Percentiles rank a stretch among this genome's conserved stretches.
phyloP scores from a whole-genome alignment of 2,797 vertebrate species.

The Vipera ursinii region DNA sequence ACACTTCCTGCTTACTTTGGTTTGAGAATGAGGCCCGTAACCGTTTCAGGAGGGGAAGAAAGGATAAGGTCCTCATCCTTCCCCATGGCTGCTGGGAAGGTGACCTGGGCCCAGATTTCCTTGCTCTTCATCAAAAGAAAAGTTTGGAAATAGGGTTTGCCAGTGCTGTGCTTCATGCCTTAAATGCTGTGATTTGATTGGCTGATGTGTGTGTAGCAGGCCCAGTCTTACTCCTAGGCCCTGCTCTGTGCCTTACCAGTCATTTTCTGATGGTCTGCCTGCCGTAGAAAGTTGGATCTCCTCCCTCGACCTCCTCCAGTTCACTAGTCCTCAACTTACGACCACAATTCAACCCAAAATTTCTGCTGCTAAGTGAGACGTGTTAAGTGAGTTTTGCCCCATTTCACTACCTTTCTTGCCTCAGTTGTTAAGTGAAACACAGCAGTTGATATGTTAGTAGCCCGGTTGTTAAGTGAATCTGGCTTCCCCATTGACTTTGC shows the following conservation, averaged over 20 bases:
- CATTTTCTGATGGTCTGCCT: not conserved
- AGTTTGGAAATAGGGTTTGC: not conserved
- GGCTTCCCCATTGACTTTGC: too few relatives aligned
- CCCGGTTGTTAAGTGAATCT: too few relatives aligned
- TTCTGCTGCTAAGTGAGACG: too few relatives aligned
- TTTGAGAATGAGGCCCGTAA: not conserved
- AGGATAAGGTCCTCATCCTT: not conserved
- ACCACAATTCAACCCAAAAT: too few relatives aligned
- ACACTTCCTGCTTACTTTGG: not conserved
- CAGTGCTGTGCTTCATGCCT: not conserved
- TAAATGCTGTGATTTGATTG: not conserved
- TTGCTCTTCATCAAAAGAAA: not conserved
- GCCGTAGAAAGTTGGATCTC: not conserved
- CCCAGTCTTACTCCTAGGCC: not conserved
- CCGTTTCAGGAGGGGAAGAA: not conserved
- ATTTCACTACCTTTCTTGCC: too few relatives aligned
- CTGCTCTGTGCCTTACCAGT: not conserved
- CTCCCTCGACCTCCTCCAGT: not conserved
- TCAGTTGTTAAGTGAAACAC: too few relatives aligned
- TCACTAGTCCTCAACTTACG: not conserved
- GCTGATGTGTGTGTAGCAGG: not conserved
- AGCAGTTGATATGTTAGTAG: too few relatives aligned
- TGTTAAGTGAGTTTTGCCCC: too few relatives aligned
- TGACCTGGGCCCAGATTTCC: not conserved
- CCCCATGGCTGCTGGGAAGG: not conserved